Conservation (phyloP, 2,113 vertebrate genomes). For the Melanerpes formicivorus region DNA sequence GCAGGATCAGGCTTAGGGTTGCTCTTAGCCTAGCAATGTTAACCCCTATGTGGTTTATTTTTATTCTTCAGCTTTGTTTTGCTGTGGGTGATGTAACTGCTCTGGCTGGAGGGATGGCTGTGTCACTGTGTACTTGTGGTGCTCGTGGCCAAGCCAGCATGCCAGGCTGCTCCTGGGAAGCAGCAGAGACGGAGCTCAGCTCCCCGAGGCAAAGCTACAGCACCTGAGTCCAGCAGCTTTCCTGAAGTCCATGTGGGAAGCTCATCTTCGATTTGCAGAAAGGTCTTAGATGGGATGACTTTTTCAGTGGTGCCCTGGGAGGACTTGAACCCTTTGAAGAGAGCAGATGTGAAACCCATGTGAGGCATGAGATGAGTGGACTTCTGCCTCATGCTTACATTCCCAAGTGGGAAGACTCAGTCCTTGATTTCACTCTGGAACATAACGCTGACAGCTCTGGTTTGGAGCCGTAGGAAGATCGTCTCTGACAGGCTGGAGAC, state of each 20-base stretch:
- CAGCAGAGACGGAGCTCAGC: background rate
- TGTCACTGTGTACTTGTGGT: rapidly evolving
- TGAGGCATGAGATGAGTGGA: rapidly evolving
- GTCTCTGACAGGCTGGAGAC: background rate
- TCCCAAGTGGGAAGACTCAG: background rate
- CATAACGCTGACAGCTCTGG: rapidly evolving
- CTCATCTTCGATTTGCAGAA: background rate
- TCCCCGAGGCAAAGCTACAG: rapidly evolving
- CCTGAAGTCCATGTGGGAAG: rapidly evolving
- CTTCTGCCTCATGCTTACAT: rapidly evolving
- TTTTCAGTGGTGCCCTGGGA: background rate
- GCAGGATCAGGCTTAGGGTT: background rate
- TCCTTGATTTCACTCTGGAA: rapidly evolving
- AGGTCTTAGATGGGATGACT: rapidly evolving
- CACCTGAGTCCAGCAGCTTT: rapidly evolving
- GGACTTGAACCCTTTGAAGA: background rate
- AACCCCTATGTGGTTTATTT: rapidly evolving
- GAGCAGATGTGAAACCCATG: background rate
- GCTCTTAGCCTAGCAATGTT: rapidly evolving
- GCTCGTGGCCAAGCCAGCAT: rapidly evolving
- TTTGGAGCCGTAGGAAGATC: rapidly evolving
- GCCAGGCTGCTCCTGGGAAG: rapidly evolving
- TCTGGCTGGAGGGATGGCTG: background rate
- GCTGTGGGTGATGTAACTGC: background rate
- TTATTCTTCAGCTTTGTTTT: background rate